A percentile compares a stretch with the other conserved stretches of the same genome.
Conservation (phyloP, 2,113 vertebrate species). For the Candoia aspera region DNA sequence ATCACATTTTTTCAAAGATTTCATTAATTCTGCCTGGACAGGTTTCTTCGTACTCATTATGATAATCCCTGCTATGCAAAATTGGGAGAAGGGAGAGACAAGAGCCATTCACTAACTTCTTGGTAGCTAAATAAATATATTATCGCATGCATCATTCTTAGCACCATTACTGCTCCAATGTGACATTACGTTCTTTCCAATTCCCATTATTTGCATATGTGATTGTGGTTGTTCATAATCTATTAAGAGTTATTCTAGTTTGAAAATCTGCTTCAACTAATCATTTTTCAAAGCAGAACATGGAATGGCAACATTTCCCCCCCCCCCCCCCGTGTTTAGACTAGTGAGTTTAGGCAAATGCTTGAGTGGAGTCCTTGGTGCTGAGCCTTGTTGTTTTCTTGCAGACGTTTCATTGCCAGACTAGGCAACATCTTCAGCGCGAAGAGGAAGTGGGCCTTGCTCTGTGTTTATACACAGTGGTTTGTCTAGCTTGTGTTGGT, state of each 20-base stretch:
- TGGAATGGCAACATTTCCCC: background rate
- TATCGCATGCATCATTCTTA: background rate
- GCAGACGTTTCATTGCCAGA: too few species aligned
- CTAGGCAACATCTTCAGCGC: too few species aligned
- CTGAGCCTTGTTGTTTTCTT: too few species aligned
- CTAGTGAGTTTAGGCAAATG: background rate
- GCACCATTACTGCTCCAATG: background rate
- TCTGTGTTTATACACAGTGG: too few species aligned
- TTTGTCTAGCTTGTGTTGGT: too few species aligned
- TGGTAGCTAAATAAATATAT: background rate
- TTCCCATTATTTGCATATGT: background rate
- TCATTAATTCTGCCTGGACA: constrained; percentile 8
- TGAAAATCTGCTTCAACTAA: background rate
- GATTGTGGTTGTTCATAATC: background rate
- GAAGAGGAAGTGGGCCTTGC: too few species aligned
- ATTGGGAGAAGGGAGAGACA: background rate
- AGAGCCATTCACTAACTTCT: background rate
- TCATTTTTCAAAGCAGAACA: background rate
- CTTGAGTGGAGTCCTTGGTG: background rate
- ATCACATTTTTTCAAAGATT: constrained; percentile 28
- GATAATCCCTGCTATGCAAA: background rate
- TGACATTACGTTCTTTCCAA: background rate
- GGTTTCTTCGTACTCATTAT: constrained; percentile 2
- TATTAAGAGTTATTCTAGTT: background rate
- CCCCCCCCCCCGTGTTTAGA: background rate